phyloP scores from a whole-genome alignment of 1,140 invertebrate species.

The Bombyx mandarina region DNA sequence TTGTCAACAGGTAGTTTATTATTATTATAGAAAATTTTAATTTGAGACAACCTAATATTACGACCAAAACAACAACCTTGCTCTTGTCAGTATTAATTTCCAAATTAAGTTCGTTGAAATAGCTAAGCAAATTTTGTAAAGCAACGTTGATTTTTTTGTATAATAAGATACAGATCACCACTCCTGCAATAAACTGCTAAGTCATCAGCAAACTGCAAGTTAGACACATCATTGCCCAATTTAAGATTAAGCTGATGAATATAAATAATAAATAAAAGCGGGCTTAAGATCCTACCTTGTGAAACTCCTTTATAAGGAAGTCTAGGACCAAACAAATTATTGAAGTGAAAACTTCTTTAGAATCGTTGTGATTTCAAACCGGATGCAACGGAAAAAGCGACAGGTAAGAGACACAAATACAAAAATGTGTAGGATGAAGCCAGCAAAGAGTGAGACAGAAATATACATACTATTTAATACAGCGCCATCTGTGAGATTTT shows the following conservation, averaged over 20 bases:
- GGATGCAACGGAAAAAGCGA: too few species aligned
- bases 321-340: constrained; percentile 9
- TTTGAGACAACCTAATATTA: neutral
- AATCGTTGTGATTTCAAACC: too few species aligned
- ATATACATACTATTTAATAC: too few species aligned
- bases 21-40: neutral
- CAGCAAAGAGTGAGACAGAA: too few species aligned
- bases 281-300: constrained; percentile 17
- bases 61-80: neutral
- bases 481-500: too few species aligned
- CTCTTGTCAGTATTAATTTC: constrained; percentile 1
- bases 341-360: too few species aligned
- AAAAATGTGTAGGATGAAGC: too few species aligned
- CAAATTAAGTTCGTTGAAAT: constrained; percentile 1
- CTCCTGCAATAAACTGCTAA: constrained; percentile 7
- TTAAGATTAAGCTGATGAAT: constrained; percentile 13
- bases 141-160: neutral
- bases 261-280: constrained; percentile 13
- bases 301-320: constrained; percentile 12
- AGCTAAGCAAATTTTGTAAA: neutral
- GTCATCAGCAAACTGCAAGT: constrained; percentile 18
- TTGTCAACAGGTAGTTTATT: neutral
- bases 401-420: too few species aligned
- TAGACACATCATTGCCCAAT: constrained; percentile 7
- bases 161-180: neutral